These are phyloP conservation scores for Fundulus diaphanus DNA, from an alignment of 2,797 vertebrate species.

Conservation along the genomic window DNA sequence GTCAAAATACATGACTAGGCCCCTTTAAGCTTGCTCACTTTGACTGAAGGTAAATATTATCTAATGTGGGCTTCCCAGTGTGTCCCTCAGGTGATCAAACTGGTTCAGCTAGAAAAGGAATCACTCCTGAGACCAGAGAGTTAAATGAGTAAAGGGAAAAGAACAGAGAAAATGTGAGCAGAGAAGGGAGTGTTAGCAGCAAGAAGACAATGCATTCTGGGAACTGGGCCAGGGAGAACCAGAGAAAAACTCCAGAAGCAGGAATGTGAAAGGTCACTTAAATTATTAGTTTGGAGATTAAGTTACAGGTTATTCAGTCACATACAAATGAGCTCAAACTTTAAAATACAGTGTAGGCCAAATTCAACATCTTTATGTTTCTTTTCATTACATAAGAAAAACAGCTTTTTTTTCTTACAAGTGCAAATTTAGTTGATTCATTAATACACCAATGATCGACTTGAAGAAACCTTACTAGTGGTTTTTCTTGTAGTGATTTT, in stretches of 20 bases:
- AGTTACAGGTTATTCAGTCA: background rate
- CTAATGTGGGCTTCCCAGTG: constrained; percentile 1
- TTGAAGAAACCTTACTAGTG: background rate
- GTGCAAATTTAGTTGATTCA: too few species aligned
- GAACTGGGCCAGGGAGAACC: constrained; percentile 43
- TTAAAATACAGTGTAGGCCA: background rate
- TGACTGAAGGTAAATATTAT: constrained; percentile 1
- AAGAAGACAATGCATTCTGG: constrained; percentile 60
- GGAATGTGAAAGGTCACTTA: constrained; percentile 31
- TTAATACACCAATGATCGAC: too few species aligned
- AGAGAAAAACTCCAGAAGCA: constrained; percentile 29
- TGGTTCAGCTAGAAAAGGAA: constrained; percentile 35
- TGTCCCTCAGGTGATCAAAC: constrained; percentile 23
- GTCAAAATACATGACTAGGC: too few species aligned
- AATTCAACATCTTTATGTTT: background rate
- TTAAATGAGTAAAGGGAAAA: constrained; percentile 44
- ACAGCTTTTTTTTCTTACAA: background rate
- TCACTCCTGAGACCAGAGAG: constrained; percentile 25
- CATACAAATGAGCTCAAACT: background rate
- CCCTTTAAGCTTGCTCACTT: background rate
- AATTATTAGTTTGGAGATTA: background rate
- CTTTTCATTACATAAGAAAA: background rate
- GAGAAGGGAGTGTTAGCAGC: constrained; percentile 51
- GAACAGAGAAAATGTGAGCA: constrained; percentile 42
- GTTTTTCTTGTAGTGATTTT: too few species aligned